These are phyloP conservation scores for Sphaerodactylus townsendi DNA, from an alignment of 2,113 vertebrate genomes.

Conservation along the genomic window DNA sequence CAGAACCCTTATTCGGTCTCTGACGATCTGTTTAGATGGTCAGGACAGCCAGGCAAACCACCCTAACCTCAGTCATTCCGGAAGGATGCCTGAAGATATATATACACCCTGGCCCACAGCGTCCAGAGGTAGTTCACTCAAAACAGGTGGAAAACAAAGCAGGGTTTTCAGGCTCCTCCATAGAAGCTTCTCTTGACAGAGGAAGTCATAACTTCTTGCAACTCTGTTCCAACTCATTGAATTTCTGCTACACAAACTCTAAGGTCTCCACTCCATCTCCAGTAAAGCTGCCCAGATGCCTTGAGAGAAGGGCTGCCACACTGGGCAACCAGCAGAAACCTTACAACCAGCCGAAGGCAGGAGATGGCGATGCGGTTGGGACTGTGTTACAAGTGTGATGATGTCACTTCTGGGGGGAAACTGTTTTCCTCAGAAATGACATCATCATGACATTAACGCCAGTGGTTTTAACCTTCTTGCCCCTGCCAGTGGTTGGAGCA, in stretches of 20 bases:
- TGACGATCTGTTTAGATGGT: background rate
- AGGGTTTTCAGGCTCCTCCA: background rate
- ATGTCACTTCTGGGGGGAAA: no score
- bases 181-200: background rate
- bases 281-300: background rate
- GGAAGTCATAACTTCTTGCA: background rate
- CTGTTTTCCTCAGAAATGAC: no score
- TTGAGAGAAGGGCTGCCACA: background rate
- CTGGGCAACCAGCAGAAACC: no score
- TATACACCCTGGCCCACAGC: background rate
- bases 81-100: background rate
- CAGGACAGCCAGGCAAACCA: background rate
- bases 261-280: background rate
- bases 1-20: background rate
- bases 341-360: no score
- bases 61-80: background rate
- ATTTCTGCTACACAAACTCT: background rate
- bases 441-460: no score
- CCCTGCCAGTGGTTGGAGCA: no score
- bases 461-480: no score
- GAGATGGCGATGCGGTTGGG: no score
- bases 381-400: no score
- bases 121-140: background rate
- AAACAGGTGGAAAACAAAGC: constrained; percentile 2
- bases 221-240: background rate